A percentile compares a stretch with the other conserved stretches of the same genome.
Conservation (phyloP, 2,888 invertebrate genomes). For the Drosophila bunnanda region DNA sequence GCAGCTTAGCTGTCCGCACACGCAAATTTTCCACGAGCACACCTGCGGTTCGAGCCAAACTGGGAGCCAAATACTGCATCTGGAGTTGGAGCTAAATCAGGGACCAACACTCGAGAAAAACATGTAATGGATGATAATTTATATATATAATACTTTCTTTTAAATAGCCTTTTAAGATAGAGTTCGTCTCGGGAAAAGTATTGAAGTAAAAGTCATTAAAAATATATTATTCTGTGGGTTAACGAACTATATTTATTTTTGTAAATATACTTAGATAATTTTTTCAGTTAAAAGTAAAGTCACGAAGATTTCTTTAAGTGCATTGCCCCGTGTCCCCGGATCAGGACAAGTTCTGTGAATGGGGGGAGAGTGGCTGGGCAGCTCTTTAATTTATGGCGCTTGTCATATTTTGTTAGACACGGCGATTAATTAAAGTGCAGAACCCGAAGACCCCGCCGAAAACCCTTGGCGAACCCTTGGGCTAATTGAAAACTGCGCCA, state of each 20-base stretch:
- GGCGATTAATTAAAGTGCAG: conserved; percentile 78
- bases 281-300: neutral
- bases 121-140: too few relatives aligned
- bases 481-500: conserved; percentile 76
- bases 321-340: conserved; percentile 11
- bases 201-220: neutral
- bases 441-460: conserved; percentile 33
- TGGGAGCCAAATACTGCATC: conserved; percentile 27
- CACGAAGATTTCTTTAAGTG: neutral
- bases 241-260: neutral
- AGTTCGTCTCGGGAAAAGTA: neutral
- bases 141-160: too few relatives aligned
- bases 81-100: conserved; percentile 11
- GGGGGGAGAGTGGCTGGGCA: conserved; percentile 31
- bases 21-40: conserved; percentile 72
- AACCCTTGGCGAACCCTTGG: conserved; percentile 35
- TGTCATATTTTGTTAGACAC: conserved; percentile 81
- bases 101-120: conserved; percentile 4
- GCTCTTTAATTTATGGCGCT: conserved; percentile 77
- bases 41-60: conserved; percentile 33
- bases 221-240: neutral
- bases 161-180: too few relatives aligned
- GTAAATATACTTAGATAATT: too few relatives aligned
- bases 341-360: conserved; percentile 15
- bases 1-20: conserved; percentile 78